These are phyloP conservation scores for Idaea aversata DNA, from an alignment of 2,888 invertebrate species.

Conservation along the genomic window DNA sequence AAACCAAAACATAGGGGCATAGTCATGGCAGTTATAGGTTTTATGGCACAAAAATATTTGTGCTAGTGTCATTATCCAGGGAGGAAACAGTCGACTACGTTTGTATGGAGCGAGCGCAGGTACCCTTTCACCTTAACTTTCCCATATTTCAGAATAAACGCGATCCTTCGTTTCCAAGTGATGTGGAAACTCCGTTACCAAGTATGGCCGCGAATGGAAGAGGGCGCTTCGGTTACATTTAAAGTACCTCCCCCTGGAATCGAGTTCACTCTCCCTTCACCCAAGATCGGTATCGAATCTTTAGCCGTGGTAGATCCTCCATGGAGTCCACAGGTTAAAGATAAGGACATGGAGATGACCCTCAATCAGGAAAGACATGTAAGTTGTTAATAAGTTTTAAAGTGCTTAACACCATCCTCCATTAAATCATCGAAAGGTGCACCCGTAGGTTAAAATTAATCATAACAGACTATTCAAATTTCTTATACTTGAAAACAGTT, in stretches of 20 bases:
- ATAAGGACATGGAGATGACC: slow-evolving; percentile 99
- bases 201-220: slow-evolving; percentile 99
- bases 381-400: slow-evolving; percentile 45
- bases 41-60: too few relatives aligned
- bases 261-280: slow-evolving; percentile 99
- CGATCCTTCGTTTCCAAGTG: slow-evolving; percentile 88
- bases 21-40: too few relatives aligned
- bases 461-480: too few relatives aligned
- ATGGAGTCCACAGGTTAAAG: slow-evolving; percentile 98
- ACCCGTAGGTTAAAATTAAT: too few relatives aligned
- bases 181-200: slow-evolving; percentile 98
- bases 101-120: too few relatives aligned
- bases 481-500: background rate
- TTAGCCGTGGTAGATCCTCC: slow-evolving; percentile 98
- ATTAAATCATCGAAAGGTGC: background rate
- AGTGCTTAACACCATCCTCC: background rate
- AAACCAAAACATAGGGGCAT: too few relatives aligned
- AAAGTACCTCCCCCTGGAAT: slow-evolving; percentile 99
- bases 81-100: too few relatives aligned
- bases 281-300: slow-evolving; percentile 98
- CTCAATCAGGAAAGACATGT: slow-evolving; percentile 98
- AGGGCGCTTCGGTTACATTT: slow-evolving; percentile 96
- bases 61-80: too few relatives aligned
- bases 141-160: slow-evolving; percentile 60
- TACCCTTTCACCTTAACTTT: too few relatives aligned